phyloP scores from a whole-genome alignment of 2,888 invertebrate species.

The Heteropelma amictum region DNA sequence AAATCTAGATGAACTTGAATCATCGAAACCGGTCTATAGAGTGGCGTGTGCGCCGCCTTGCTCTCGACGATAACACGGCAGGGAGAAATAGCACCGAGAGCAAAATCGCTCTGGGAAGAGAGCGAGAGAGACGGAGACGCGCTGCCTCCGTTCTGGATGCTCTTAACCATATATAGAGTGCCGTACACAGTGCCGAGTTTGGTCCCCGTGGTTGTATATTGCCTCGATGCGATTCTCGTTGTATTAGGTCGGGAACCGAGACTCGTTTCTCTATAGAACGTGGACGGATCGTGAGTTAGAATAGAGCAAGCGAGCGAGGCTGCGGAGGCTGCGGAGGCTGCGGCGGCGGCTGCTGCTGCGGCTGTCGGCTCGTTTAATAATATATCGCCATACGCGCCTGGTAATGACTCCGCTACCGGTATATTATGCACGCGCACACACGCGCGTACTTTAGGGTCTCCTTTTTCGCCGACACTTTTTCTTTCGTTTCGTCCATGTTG shows the following conservation, averaged over 20 bases:
- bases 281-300: conserved; percentile 64
- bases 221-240: conserved; percentile 69
- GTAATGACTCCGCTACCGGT: neutral
- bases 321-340: too few relatives aligned
- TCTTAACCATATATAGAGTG: conserved; percentile 37
- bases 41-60: conserved; percentile 30
- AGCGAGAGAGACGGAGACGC: too few relatives aligned
- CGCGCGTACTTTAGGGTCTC: too few relatives aligned
- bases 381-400: neutral
- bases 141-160: neutral
- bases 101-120: too few relatives aligned
- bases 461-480: too few relatives aligned
- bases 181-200: conserved; percentile 37
- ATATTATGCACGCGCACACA: neutral
- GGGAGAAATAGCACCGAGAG: too few relatives aligned
- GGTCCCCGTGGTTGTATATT: conserved; percentile 51
- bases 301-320: conserved; percentile 62
- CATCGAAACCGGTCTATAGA: conserved; percentile 72
- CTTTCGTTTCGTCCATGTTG: too few relatives aligned
- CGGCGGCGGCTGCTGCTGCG: too few relatives aligned
- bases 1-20: conserved; percentile 73
- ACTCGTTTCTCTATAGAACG: conserved; percentile 63
- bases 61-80: neutral
- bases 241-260: conserved; percentile 74
- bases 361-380: neutral